Percentiles rank a stretch among this genome's conserved stretches.
Conservation (phyloP, 2,888 invertebrate genomes). For the Nomada fabriciana region DNA sequence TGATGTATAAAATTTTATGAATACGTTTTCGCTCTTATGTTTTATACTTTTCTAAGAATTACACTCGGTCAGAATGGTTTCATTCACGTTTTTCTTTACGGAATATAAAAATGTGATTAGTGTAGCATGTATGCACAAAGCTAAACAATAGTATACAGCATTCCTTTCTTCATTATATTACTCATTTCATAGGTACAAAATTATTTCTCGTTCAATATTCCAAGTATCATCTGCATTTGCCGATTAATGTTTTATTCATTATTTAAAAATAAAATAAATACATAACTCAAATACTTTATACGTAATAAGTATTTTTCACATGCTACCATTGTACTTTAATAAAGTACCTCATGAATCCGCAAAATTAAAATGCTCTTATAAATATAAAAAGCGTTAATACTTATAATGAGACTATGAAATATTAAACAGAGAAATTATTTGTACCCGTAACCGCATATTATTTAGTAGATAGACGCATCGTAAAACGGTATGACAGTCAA, state of each 20-base stretch:
- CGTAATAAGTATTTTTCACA: constrained; percentile 18
- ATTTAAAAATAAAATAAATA: not conserved
- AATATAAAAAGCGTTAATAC: not conserved
- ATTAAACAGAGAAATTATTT: constrained; percentile 62
- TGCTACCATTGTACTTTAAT: constrained; percentile 9
- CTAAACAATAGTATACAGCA: constrained; percentile 67
- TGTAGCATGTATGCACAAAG: constrained; percentile 58
- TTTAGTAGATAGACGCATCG: constrained; percentile 68
- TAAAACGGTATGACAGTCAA: constrained; percentile 64
- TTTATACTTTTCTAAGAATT: constrained; percentile 44
- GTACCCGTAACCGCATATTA: constrained; percentile 48
- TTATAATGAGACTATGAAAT: constrained; percentile 36
- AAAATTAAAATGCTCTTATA: constrained; percentile 14
- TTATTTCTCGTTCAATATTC: constrained; percentile 61
- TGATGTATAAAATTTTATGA: constrained; percentile 50
- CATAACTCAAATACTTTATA: not conserved
- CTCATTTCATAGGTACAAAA: constrained; percentile 43
- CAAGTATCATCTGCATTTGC: constrained; percentile 34
- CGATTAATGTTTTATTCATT: not conserved
- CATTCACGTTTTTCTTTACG: constrained; percentile 28
- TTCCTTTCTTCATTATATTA: constrained; percentile 51
- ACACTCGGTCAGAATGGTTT: constrained; percentile 28
- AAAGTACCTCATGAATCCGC: constrained; percentile 2
- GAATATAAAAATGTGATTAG: constrained; percentile 62
- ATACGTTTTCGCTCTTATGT: constrained; percentile 18